Percentiles rank a stretch among this genome's conserved stretches.
phyloP scores from a whole-genome alignment of 2,888 invertebrate genomes.

The Resseliella maxima region DNA sequence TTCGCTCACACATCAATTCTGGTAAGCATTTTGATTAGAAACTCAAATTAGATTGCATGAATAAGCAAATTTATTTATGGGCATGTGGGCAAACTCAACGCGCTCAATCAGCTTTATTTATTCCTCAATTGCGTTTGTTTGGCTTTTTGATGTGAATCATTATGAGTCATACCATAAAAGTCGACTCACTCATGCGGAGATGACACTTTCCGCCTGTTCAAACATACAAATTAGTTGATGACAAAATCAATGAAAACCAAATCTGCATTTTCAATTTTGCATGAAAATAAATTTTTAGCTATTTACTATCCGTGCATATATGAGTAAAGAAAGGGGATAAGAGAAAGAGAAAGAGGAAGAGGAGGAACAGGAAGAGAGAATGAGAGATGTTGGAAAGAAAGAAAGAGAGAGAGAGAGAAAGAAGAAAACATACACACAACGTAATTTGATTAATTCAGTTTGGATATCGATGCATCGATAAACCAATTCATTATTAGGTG shows the following conservation, averaged over 20 bases:
- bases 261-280: background rate
- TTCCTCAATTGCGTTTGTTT: background rate
- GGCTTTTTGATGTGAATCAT: background rate
- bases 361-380: no score
- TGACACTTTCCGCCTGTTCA: background rate
- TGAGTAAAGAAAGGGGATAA: no score
- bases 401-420: no score
- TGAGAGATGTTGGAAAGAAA: no score
- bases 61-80: background rate
- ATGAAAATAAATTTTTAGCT: background rate
- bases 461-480: no score
- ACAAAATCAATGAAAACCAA: background rate
- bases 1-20: background rate
- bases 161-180: background rate
- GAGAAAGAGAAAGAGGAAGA: no score
- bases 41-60: background rate
- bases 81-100: background rate
- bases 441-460: background rate
- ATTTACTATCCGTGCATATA: background rate
- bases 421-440: no score
- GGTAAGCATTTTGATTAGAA: background rate
- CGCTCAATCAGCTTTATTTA: background rate
- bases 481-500: no score
- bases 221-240: background rate
- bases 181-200: background rate